Conservation (phyloP, 2,888 invertebrate genomes). For the Temnothorax ravouxi region DNA sequence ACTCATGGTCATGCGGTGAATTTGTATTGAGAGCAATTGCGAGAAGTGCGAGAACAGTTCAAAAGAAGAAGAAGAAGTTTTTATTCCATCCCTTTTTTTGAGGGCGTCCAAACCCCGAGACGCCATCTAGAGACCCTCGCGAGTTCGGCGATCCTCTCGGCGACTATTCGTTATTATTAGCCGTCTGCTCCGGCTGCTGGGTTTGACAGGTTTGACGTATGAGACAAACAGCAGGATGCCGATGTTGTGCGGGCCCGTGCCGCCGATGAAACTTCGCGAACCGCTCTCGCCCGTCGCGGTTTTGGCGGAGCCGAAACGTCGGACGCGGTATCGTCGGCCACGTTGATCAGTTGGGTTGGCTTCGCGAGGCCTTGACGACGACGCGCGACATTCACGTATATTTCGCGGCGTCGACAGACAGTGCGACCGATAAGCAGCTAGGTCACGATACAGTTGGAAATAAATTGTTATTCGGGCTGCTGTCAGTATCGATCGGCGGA, state of each 20-base stretch:
- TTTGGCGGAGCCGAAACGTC: neutral
- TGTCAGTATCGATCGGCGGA: constrained; percentile 25
- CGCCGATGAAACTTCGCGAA: neutral
- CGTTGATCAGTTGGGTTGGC: neutral
- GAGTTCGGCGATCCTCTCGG: neutral
- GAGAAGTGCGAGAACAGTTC: neutral
- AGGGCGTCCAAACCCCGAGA: constrained; percentile 34
- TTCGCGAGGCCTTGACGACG: neutral
- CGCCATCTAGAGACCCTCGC: constrained; percentile 20
- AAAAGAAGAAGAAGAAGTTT: neutral
- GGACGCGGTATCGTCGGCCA: neutral
- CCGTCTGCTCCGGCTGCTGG: constrained; percentile 49
- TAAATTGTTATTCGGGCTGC: constrained; percentile 5
- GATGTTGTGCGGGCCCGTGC: neutral
- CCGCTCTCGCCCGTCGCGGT: neutral
- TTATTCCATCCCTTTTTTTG: neutral
- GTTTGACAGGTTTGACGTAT: constrained; percentile 64
- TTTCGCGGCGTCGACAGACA: neutral
- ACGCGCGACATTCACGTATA: constrained; percentile 13
- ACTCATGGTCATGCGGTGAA: no score
- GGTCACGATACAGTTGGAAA: neutral
- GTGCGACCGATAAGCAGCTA: neutral
- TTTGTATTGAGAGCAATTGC: neutral
- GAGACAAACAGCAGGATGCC: constrained; percentile 72
- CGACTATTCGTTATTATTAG: constrained; percentile 52